These are phyloP conservation scores for Malaclemys terrapin DNA, from an alignment of 2,113 vertebrate genomes.

Conservation along the genomic window DNA sequence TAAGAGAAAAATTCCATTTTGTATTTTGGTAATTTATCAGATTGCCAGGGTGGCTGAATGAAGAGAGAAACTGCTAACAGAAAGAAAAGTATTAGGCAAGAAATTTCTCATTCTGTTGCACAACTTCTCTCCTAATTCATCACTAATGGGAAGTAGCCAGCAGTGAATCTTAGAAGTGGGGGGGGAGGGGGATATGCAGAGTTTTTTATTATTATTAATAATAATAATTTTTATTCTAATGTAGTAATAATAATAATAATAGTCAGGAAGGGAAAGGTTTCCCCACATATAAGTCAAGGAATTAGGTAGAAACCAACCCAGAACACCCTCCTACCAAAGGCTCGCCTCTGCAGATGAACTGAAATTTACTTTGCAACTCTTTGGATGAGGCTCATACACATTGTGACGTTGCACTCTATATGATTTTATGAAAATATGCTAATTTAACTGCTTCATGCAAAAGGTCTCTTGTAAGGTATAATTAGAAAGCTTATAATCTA, in stretches of 20 bases:
- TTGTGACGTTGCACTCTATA: no score
- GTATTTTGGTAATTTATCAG: neutral
- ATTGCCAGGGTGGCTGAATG: neutral
- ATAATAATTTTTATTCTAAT: no score
- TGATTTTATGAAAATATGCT: no score
- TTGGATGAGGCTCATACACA: neutral
- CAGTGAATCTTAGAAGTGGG: neutral
- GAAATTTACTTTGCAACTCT: no score
- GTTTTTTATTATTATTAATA: neutral
- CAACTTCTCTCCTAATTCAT: neutral
- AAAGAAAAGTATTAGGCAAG: neutral
- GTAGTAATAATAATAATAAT: no score
- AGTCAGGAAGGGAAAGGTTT: neutral
- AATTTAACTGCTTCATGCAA: no score
- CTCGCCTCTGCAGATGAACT: neutral
- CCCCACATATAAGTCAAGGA: neutral
- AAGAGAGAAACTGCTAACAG: neutral
- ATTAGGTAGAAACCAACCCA: neutral
- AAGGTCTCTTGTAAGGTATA: no score
- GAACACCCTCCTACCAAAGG: neutral
- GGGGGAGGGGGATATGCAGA: neutral
- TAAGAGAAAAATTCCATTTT: neutral
- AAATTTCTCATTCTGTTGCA: neutral
- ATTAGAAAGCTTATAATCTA: no score
- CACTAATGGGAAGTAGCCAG: neutral